Base-by-base conservation (phyloP, 2,888 invertebrate genomes). In the Machimus atricapillus region DNA sequence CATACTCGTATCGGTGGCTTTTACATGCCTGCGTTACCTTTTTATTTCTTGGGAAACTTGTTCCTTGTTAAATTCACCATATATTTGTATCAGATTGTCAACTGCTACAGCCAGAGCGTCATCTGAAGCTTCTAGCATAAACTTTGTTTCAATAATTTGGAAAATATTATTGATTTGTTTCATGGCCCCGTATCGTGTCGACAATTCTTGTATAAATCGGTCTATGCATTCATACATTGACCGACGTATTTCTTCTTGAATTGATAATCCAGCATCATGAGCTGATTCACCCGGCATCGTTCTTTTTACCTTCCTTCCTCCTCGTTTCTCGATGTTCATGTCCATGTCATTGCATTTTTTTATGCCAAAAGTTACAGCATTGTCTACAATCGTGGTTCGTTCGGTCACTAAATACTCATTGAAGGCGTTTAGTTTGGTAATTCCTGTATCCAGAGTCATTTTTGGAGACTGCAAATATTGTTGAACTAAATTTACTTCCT, bases 181-280 rank as follows among this genome's bases (percentile, higher is more conserved):
- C 27, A 83, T 83, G 23, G 83, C 27, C 23, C 12, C 16, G 31
- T 74, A 23, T 74, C 74, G 23, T 74, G 23, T 8, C 74, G 74
- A 74, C 74, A 74, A 74, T 74, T 74, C 19, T 74, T 74, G 9
- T 27, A 31, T 74, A 74, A 74, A 74, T 52, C 86, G 86, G 66
- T 79, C 86, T 56, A 58, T 23, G 40, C 56, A 79, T 86, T 79
- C 23, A 78, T 56, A 79, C 34, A 23, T 79, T 79, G 66, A 46
- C 40, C 86, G 31, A 81, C 79, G 83, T n/a, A 83, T 19, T 83
- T 83, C 58, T 52, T 86, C 52, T 52, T 86, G 86, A 46, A 46
- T 46, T 46, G 46, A 46, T 46, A 46, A 46, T 46, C 46, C 46
- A 46, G 46, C 46, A 46, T 46, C 46, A 46, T 46, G 46, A 46